These are phyloP conservation scores for Nycticebus coucang DNA, from an alignment of 2,113 vertebrate genomes.

Conservation along the genomic window DNA sequence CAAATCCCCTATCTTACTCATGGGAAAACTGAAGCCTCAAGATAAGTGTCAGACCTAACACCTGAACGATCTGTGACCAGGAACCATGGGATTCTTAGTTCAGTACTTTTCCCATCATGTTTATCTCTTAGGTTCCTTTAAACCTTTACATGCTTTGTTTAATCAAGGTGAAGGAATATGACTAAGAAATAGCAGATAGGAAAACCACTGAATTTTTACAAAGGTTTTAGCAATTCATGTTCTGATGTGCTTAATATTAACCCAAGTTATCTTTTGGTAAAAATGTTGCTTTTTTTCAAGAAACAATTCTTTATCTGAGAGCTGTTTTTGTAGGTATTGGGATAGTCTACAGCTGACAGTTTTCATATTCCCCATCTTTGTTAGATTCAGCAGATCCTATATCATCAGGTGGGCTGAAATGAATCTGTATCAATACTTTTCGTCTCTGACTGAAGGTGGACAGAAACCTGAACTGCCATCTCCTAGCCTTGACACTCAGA, in stretches of 20 bases:
- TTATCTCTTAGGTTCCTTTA: not conserved
- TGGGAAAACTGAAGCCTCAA: not conserved
- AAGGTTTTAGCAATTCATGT: constrained; percentile 75
- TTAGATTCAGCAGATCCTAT: constrained; percentile 68
- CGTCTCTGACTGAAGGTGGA: constrained; percentile 84
- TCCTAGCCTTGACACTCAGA: constrained; percentile 84
- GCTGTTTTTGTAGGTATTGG: not conserved
- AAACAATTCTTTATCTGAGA: constrained; percentile 60
- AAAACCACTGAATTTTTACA: constrained; percentile 47
- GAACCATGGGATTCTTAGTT: not conserved
- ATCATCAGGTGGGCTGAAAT: constrained; percentile 81
- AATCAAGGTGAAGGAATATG: not conserved
- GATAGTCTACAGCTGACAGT: constrained; percentile 15
- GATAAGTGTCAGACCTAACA: not conserved
- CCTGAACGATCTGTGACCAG: not conserved
- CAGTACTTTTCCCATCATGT: not conserved
- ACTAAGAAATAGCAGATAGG: constrained; percentile 55
- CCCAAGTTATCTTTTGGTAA: constrained; percentile 47
- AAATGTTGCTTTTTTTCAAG: constrained; percentile 31
- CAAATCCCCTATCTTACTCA: not conserved
- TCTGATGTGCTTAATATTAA: constrained; percentile 57
- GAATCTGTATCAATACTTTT: constrained; percentile 82
- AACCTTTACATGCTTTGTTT: not conserved
- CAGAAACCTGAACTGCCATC: constrained; percentile 89
- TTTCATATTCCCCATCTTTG: not conserved